These are phyloP conservation scores for Dynastes maya DNA, from an alignment of 2,888 invertebrate species.

Conservation along the genomic window DNA sequence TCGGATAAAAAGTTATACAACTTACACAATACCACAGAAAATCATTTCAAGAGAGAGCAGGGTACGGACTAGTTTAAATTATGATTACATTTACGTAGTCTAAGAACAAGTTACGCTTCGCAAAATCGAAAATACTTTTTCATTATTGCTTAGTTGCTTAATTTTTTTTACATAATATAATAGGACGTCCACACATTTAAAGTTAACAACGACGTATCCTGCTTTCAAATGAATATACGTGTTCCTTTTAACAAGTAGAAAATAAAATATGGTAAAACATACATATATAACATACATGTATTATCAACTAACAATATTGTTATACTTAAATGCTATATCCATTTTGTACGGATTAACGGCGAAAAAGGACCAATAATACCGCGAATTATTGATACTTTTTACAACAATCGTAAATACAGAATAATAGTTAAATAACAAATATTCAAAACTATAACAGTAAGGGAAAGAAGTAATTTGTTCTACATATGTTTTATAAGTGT, in stretches of 20 bases:
- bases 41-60: conserved; percentile 39
- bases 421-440: background rate
- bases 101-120: background rate
- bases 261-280: conserved; percentile 33
- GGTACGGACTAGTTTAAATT: conserved; percentile 40
- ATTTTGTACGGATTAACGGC: background rate
- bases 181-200: background rate
- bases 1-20: conserved; percentile 7
- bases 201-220: conserved; percentile 29
- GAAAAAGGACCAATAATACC: background rate
- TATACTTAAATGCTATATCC: conserved; percentile 9
- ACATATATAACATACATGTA: conserved; percentile 12
- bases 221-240: conserved; percentile 38
- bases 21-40: conserved; percentile 44
- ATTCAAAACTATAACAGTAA: background rate
- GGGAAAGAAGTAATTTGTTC: background rate
- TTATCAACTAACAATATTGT: conserved; percentile 21
- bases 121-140: conserved; percentile 14
- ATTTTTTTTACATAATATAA: background rate
- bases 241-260: conserved; percentile 27
- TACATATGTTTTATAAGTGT: conserved; percentile 1
- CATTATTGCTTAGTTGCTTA: conserved; percentile 10
- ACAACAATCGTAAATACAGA: background rate
- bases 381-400: background rate
- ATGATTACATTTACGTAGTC: background rate